Percentiles rank a stretch among this genome's conserved stretches.
Evolutionary conservation across 2,888 invertebrate genomes (phyloP).

Genomic region (Chrysina gloriosa): DNA sequence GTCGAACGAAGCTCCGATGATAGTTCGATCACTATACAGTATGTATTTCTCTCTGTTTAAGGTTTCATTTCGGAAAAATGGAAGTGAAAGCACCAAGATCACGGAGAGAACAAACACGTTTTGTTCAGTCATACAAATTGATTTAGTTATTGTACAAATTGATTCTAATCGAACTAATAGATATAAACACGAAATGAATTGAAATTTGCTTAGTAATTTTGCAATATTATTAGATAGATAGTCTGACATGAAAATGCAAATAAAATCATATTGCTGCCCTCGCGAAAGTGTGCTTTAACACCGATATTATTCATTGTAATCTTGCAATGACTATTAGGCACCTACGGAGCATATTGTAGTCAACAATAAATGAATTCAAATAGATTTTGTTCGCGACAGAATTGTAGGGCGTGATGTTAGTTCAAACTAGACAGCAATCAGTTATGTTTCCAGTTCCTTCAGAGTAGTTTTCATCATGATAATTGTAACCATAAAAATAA

Average conservation of each 20-base stretch:
- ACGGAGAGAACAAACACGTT: neutral
- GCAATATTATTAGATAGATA: neutral
- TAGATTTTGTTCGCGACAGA: no score
- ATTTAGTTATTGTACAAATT: slow-evolving; percentile 9
- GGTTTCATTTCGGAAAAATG: slow-evolving; percentile 10
- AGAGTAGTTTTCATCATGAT: no score
- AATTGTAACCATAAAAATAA: no score
- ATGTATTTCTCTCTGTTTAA: neutral
- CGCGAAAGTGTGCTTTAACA: neutral
- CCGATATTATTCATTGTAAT: no score
- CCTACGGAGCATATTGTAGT: no score
- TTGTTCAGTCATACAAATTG: slow-evolving; percentile 3
- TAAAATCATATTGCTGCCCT: neutral
- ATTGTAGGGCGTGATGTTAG: no score
- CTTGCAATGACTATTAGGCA: no score
- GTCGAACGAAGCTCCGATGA: neutral
- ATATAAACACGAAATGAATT: neutral
- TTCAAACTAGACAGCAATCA: no score
- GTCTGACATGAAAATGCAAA: neutral
- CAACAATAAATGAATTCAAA: no score
- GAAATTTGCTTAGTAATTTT: neutral
- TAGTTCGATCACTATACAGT: neutral
- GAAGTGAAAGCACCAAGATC: slow-evolving; percentile 15
- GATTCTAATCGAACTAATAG: neutral
- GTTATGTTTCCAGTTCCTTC: no score